Base-by-base conservation (phyloP, 1,140 invertebrate genomes). In the Oedothorax gibbosus region DNA sequence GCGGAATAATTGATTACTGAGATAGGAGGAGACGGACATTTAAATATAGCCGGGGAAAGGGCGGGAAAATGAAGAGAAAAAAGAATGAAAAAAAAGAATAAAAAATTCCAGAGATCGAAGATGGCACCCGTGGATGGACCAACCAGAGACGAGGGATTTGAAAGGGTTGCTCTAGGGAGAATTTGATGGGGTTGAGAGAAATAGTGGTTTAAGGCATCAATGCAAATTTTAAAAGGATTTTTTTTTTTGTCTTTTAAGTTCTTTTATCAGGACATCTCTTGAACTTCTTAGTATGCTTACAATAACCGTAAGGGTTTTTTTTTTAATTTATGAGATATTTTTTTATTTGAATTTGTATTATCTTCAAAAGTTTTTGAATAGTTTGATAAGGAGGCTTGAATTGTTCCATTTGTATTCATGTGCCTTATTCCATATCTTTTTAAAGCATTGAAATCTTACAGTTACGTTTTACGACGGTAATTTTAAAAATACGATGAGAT, bases 1-100 rank as follows among this genome's bases (percentile, higher is more conserved):
- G 51, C 7, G 54, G 53, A 79, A 79, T 79, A 79, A 79, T 79
- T 79, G 76, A 79, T 79, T 79, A 53, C 62, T 21, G 54, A n/a
- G 62, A 14, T 20, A 18, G 64, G 76, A 14, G 53, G 51, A 50
- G 62, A 51, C 57, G 18, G 76, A 62, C 64, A 79, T 79, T 79
- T 79, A 66, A 79, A 79, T 66, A 64, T 35, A 51, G 12, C 50
- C n/a, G 53, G 18, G 62, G 65, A 79, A 79, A 65, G 56, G 76
- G 76, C 76, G 62, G 76, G 64, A 65, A 68, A 66, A 65, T n/a
- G 14, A 51, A n/a, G 20, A 14, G 18, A 50, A 62, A 18, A 21
- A 54, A 64, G 35, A 62, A 7, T 8, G 7, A 20, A 20, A 62
- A 76, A 35, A 15, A 5, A 60, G 10, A 57, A 54, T 21, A 51